Evolutionary conservation across 2,888 invertebrate species (phyloP).

Genomic region (Caenorhabditis uteleia): DNA sequence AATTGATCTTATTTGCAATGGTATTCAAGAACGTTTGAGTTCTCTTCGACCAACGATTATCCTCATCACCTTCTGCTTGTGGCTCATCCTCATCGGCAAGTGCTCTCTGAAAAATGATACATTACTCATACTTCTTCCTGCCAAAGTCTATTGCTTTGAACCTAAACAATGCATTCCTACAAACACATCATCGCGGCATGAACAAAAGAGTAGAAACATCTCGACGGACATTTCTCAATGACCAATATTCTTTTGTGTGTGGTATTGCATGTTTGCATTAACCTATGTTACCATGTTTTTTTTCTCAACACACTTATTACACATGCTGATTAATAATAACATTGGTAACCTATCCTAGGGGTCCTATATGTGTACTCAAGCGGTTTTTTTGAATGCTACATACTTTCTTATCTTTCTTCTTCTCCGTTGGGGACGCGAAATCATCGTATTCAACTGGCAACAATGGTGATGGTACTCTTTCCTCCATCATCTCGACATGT

Average conservation of each 20-base stretch:
- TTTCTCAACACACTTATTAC: too few relatives aligned
- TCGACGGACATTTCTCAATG: conserved; percentile 37
- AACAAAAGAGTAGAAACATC: conserved; percentile 4
- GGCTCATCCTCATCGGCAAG: conserved; percentile 18
- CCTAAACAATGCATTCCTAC: neutral
- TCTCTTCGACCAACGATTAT: conserved; percentile 60
- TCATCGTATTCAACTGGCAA: conserved; percentile 11
- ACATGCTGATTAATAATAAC: too few relatives aligned
- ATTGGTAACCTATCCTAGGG: too few relatives aligned
- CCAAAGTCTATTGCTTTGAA: neutral
- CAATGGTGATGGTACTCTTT: conserved; percentile 12
- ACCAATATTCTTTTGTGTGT: conserved; percentile 21
- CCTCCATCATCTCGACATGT: conserved; percentile 13
- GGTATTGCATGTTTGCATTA: conserved; percentile 24
- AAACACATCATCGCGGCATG: neutral
- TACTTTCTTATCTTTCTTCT: too few relatives aligned
- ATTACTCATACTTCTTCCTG: neutral
- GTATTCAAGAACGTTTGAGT: conserved; percentile 61
- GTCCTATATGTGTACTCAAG: too few relatives aligned
- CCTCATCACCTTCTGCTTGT: conserved; percentile 49
- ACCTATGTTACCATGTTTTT: too few relatives aligned
- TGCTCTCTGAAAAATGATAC: conserved; percentile 1
- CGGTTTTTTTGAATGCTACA: neutral
- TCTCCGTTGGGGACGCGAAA: conserved; percentile 15
- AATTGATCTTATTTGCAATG: conserved; percentile 52